Evolutionary conservation across 2,113 vertebrate genomes (phyloP).

Genomic region (Siphamia tubifer): DNA sequence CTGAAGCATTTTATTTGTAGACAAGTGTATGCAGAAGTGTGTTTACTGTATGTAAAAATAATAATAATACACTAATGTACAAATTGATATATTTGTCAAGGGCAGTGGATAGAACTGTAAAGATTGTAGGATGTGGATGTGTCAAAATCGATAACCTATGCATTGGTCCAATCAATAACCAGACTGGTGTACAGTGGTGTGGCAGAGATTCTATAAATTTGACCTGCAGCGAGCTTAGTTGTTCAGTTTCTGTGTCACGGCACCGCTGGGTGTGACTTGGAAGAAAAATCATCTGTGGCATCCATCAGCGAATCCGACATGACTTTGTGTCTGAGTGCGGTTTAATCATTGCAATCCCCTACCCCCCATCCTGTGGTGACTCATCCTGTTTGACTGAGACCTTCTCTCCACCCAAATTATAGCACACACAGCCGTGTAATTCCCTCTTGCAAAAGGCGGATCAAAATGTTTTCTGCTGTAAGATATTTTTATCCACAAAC

Average conservation of each 20-base stretch:
- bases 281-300: slow-evolving; percentile 46
- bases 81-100: background rate
- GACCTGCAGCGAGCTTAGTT: background rate
- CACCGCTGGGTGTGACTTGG: background rate
- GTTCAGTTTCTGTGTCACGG: background rate
- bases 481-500: slow-evolving; percentile 45
- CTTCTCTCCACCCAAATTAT: slow-evolving; percentile 47
- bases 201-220: slow-evolving; percentile 16
- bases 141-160: background rate
- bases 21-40: no score
- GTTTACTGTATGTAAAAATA: background rate
- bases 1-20: no score
- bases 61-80: background rate
- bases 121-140: background rate
- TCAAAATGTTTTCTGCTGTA: slow-evolving; percentile 47
- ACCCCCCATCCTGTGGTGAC: slow-evolving; percentile 30
- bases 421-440: slow-evolving; percentile 37
- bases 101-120: background rate
- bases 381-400: slow-evolving; percentile 54
- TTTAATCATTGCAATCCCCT: slow-evolving; percentile 52
- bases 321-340: slow-evolving; percentile 55
- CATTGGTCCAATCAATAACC: background rate
- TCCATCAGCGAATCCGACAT: slow-evolving; percentile 52
- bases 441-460: slow-evolving; percentile 31
- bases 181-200: background rate